phyloP scores from a whole-genome alignment of 2,797 vertebrate genomes.

The Vultur gryphus region DNA sequence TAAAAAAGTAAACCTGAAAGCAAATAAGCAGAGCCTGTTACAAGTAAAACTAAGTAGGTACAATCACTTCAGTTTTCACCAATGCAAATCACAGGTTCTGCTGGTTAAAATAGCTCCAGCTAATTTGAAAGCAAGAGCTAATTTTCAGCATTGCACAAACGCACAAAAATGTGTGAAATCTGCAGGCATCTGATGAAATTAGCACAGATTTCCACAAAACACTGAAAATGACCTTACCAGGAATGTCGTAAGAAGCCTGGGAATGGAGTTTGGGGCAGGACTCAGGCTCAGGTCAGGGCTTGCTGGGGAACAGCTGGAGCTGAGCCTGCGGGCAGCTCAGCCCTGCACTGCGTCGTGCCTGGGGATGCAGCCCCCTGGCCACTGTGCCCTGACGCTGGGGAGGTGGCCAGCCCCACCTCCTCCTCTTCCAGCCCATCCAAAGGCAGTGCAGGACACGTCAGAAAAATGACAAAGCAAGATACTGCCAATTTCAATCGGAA shows the following conservation, averaged over 20 bases:
- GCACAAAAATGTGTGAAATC: constrained; percentile 13
- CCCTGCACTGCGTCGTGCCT: fast-evolving
- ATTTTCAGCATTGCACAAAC: not conserved
- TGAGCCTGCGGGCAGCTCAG: not conserved
- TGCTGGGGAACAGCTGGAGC: not conserved
- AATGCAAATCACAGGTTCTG: not conserved
- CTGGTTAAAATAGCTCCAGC: not conserved
- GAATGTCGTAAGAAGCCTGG: not conserved
- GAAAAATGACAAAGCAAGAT: not conserved
- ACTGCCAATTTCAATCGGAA: not conserved
- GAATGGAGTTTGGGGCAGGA: not conserved
- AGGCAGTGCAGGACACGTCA: not conserved
- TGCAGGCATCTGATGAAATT: constrained; percentile 6
- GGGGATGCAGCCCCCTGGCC: not conserved
- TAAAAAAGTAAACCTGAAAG: not conserved
- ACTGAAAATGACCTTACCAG: not conserved
- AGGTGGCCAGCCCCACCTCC: not conserved
- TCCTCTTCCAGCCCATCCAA: not conserved
- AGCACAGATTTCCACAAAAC: not conserved
- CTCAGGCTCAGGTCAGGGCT: not conserved
- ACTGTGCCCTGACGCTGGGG: fast-evolving
- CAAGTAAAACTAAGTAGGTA: not conserved
- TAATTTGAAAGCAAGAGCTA: not conserved
- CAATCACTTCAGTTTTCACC: not conserved
- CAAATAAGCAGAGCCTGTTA: not conserved